Evolutionary conservation across 2,113 vertebrate species (phyloP), one percentile per base, ranked within the genome.

Genomic region (Campylomormyrus numenius): DNA sequence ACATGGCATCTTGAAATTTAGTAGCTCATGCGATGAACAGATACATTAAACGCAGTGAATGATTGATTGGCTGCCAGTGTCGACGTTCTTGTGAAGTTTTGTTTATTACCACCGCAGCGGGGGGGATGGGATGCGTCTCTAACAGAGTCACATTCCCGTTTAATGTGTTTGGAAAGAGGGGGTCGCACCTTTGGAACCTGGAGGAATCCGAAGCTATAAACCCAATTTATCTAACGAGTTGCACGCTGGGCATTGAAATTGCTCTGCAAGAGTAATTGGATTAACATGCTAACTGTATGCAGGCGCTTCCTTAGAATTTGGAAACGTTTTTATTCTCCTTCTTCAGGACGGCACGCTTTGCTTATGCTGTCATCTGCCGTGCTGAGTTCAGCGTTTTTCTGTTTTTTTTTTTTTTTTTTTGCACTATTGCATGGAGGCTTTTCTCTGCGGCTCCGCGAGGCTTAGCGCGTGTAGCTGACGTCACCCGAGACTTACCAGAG

Each of bases 231-330:
- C 94, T 92, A 93, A 89, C 21, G 84, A 94, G 92, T 91, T 95
- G 94, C 95, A 95, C 91, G 94, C 94, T 91, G 94, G 93, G 95
- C 91, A 74, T 93, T 94, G 94, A 92, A 94, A 94, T 89, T 91
- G 90, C 93, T 95, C 92, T 93, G 91, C 58, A 74, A 90, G 74
- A 46, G 92, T 95, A 94, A 95, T 94, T 93, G 93, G 95, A 94
- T 95, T 94, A 95, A 90, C 90, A 89, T 91, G 88, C 90, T 56
- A 92, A 91, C 91, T 91, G 91, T 87, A 66, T 49, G 87, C 93
- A 56, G 90, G 87, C 89, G 91, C 24, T 89, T 70, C 21, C 87
- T 27, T 62, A 24, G 90, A 91, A 91, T 56, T 62, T 88, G 90
- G 27, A 21, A 56, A 88, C 88, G 87, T 89, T 74, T 93, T 35